Percentiles rank a stretch among this genome's conserved stretches.
phyloP scores from a whole-genome alignment of 53 echinoderm and acorn worm species.

The Antedon mediterranea region DNA sequence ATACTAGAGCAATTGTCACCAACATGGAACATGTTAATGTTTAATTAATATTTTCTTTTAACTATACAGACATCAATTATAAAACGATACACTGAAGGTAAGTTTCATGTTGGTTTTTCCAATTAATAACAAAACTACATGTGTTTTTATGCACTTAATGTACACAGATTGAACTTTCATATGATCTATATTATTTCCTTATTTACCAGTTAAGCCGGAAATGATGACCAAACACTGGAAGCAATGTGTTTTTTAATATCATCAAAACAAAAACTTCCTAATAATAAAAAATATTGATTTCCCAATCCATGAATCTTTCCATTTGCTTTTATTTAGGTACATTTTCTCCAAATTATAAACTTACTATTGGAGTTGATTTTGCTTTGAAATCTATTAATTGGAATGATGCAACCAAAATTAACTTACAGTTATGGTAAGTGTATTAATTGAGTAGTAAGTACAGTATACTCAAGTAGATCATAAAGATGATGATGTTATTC shows the following conservation, averaged over 20 bases:
- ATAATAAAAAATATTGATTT: too few relatives aligned
- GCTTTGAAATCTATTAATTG: constrained; percentile 81
- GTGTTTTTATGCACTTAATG: too few relatives aligned
- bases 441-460: too few relatives aligned
- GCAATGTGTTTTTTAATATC: too few relatives aligned
- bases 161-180: too few relatives aligned
- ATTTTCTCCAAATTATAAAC: constrained; percentile 95
- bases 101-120: constrained; percentile 4
- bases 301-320: background rate
- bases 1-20: too few relatives aligned
- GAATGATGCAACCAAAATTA: constrained; percentile 73
- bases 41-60: background rate
- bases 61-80: constrained; percentile 72
- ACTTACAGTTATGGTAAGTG: constrained; percentile 81
- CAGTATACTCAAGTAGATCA: background rate
- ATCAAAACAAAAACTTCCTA: too few relatives aligned
- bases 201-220: too few relatives aligned
- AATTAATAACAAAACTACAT: too few relatives aligned
- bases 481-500: background rate
- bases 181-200: too few relatives aligned
- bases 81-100: constrained; percentile 94
- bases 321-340: constrained; percentile 33
- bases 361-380: constrained; percentile 98
- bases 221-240: too few relatives aligned
- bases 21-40: too few relatives aligned